Evolutionary conservation across 2,888 invertebrate species (phyloP).

Genomic region (Gari tellinella): DNA sequence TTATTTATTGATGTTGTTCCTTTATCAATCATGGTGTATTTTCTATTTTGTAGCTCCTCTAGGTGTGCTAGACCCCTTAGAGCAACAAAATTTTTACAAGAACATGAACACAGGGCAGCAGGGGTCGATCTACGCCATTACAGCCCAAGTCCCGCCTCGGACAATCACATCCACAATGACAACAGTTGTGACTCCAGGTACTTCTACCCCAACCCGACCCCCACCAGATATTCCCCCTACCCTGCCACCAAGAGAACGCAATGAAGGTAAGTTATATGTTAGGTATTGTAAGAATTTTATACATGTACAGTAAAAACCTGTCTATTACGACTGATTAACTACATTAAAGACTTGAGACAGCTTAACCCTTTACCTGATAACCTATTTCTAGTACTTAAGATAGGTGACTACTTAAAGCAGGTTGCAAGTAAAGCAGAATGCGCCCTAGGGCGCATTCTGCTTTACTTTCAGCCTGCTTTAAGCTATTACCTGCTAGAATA

Average conservation of each 20-base stretch:
- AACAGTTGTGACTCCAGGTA: conserved; percentile 30
- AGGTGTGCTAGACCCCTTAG: conserved; percentile 73
- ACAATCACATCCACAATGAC: conserved; percentile 48
- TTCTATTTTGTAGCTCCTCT: conserved; percentile 64
- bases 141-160: conserved; percentile 51
- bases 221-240: conserved; percentile 54
- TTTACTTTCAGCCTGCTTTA: no score
- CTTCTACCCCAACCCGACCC: conserved; percentile 36
- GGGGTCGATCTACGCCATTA: conserved; percentile 71
- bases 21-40: neutral
- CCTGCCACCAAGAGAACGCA: conserved; percentile 28
- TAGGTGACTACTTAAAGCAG: no score
- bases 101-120: conserved; percentile 80
- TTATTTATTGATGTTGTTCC: neutral
- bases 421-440: no score
- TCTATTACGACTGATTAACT: no score
- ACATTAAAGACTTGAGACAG: no score
- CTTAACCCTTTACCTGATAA: no score
- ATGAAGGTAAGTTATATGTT: no score
- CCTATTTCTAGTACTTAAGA: no score
- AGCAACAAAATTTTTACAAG: conserved; percentile 79
- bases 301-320: no score
- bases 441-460: no score
- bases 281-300: no score
- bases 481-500: no score